These are phyloP conservation scores for Drosophila bocqueti DNA, from an alignment of 1,140 invertebrate species.

Conservation along the genomic window DNA sequence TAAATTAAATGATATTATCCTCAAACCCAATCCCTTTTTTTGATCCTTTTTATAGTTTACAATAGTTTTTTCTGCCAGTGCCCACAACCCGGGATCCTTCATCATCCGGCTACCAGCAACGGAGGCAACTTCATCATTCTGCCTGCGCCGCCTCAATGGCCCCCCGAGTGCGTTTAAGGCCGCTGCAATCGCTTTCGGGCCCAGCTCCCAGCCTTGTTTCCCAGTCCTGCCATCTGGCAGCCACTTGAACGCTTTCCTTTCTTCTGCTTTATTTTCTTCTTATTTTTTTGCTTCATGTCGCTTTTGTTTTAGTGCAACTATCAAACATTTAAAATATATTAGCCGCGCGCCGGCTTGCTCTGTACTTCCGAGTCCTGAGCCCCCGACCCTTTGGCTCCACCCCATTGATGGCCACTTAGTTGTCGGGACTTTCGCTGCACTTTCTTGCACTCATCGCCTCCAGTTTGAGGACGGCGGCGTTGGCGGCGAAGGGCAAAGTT, in stretches of 20 bases:
- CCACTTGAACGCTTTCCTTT: conserved; percentile 56
- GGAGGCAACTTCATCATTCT: conserved; percentile 71
- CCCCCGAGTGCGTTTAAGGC: conserved; percentile 75
- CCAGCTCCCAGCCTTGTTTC: conserved; percentile 2
- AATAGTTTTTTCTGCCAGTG: conserved; percentile 10
- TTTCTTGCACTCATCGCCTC: conserved; percentile 47
- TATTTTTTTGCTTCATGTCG: conserved; percentile 56
- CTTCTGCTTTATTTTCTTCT: background rate
- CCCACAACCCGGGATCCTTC: conserved; percentile 9
- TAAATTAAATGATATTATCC: background rate
- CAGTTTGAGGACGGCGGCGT: background rate
- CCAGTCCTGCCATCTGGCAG: conserved; percentile 46
- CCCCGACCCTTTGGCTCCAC: conserved; percentile 15
- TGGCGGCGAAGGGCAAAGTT: conserved; percentile 55
- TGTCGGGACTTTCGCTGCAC: conserved; percentile 67
- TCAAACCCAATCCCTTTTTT: background rate
- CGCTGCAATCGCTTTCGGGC: conserved; percentile 29
- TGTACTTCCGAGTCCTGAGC: conserved; percentile 18
- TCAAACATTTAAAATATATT: conserved; percentile 84
- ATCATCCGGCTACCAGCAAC: conserved; percentile 35
- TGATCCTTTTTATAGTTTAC: background rate
- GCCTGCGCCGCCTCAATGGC: conserved; percentile 58
- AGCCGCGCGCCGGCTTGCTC: conserved; percentile 54
- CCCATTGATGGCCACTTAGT: conserved; percentile 73
- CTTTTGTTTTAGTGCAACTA: conserved; percentile 79